These are phyloP conservation scores for Meandrina meandrites DNA, from an alignment of 92 coral and sea anemone species.

Conservation along the genomic window DNA sequence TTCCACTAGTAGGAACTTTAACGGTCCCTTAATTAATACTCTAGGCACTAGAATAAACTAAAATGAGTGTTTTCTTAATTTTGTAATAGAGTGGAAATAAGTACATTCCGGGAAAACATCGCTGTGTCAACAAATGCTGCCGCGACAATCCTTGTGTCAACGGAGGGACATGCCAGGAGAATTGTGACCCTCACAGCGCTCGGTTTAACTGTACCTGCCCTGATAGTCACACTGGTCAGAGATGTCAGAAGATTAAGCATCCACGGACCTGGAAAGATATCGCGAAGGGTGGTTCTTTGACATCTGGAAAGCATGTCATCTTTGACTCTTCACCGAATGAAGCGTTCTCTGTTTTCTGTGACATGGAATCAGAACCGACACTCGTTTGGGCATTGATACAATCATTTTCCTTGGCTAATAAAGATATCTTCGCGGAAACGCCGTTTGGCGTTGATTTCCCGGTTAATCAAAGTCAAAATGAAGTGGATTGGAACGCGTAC, in stretches of 20 bases:
- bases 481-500: neutral
- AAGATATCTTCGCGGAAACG: neutral
- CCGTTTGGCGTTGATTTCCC: neutral
- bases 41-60: no score
- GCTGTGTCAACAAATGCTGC: constrained; percentile 20
- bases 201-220: constrained; percentile 43
- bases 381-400: constrained; percentile 7
- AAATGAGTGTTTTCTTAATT: no score
- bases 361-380: constrained; percentile 23
- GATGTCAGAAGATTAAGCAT: constrained; percentile 12
- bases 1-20: no score
- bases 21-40: no score
- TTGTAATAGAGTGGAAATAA: neutral
- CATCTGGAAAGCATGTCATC: constrained; percentile 2
- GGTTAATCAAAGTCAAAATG: neutral
- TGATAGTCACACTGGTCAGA: neutral
- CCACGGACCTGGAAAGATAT: constrained; percentile 26
- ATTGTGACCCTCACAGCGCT: constrained; percentile 24
- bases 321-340: neutral
- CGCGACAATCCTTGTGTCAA: constrained; percentile 38
- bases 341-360: neutral
- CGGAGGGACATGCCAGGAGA: constrained; percentile 43
- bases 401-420: neutral
- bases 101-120: neutral
- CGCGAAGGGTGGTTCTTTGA: neutral